These are phyloP conservation scores for Podarcis siculus DNA, from an alignment of 2,797 vertebrate species.

Conservation along the genomic window DNA sequence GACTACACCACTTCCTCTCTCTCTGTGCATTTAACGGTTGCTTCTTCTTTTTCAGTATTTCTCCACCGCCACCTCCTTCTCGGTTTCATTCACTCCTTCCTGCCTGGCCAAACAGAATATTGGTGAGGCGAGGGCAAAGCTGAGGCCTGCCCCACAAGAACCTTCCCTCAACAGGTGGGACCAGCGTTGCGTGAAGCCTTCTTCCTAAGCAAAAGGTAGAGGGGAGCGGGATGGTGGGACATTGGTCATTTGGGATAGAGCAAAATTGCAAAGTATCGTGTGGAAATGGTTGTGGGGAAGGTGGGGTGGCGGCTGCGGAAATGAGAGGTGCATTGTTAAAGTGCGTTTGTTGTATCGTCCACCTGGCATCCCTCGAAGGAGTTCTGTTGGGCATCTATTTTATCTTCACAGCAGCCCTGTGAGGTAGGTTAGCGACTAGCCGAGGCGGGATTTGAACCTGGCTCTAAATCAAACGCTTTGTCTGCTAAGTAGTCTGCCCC, in stretches of 20 bases:
- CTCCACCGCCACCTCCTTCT: not conserved
- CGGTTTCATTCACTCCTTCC: slow-evolving; percentile 6
- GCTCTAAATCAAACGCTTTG: not conserved
- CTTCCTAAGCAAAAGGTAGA: not conserved
- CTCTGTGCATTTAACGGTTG: not conserved
- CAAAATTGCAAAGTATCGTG: no score
- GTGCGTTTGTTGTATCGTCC: not conserved
- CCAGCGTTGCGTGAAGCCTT: not conserved
- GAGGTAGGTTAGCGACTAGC: not conserved
- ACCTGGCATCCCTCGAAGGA: not conserved
- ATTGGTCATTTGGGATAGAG: not conserved
- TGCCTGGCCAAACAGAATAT: slow-evolving; percentile 2
- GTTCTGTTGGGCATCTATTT: not conserved
- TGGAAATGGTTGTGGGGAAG: not conserved
- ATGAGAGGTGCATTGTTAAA: not conserved
- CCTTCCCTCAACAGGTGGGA: not conserved
- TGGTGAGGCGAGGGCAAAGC: not conserved
- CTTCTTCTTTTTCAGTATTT: slow-evolving; percentile 20
- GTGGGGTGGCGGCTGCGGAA: not conserved
- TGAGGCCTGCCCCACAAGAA: not conserved
- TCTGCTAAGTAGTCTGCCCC: no score
- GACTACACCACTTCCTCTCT: slow-evolving; percentile 34
- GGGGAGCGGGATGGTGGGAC: not conserved
- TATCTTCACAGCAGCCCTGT: not conserved
- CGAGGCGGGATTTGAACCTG: not conserved